Conservation (phyloP, 2,888 invertebrate species). For the Rhopalosiphum nymphaeae region DNA sequence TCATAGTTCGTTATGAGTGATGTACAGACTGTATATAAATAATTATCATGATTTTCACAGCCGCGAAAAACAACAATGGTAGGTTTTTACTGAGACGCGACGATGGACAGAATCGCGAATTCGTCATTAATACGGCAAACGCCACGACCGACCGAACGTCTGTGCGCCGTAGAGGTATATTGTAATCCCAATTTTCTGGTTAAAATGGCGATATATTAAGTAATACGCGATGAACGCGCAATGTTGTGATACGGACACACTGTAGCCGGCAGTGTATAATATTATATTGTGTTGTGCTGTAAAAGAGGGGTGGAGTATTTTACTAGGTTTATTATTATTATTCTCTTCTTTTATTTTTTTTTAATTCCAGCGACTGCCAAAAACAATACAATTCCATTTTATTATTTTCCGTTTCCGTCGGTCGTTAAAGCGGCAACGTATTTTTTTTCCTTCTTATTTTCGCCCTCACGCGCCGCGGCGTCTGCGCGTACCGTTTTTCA, state of each 20-base stretch:
- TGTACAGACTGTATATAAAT: neutral
- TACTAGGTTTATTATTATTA: conserved; percentile 33
- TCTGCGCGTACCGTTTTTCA: neutral
- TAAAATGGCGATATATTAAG: neutral
- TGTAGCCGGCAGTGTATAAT: neutral
- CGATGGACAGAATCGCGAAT: neutral
- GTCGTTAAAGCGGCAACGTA: conserved; percentile 24
- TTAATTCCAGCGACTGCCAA: conserved; percentile 40
- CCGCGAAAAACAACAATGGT: neutral
- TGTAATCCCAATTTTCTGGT: neutral
- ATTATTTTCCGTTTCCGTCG: conserved; percentile 42
- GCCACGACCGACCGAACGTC: neutral
- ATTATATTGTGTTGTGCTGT: neutral
- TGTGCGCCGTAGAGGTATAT: neutral
- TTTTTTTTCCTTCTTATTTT: conserved; percentile 26
- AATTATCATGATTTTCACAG: neutral
- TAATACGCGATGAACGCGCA: neutral
- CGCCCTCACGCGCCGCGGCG: neutral
- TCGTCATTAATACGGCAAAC: neutral
- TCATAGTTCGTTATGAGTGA: neutral
- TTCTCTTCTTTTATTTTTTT: conserved; percentile 37
- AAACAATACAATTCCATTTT: conserved; percentile 47
- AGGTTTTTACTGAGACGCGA: neutral
- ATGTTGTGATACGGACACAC: neutral
- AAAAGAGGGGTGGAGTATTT: neutral